Evolutionary conservation across 1,140 invertebrate genomes (phyloP).

Genomic region (Doryteuthis pealeii): DNA sequence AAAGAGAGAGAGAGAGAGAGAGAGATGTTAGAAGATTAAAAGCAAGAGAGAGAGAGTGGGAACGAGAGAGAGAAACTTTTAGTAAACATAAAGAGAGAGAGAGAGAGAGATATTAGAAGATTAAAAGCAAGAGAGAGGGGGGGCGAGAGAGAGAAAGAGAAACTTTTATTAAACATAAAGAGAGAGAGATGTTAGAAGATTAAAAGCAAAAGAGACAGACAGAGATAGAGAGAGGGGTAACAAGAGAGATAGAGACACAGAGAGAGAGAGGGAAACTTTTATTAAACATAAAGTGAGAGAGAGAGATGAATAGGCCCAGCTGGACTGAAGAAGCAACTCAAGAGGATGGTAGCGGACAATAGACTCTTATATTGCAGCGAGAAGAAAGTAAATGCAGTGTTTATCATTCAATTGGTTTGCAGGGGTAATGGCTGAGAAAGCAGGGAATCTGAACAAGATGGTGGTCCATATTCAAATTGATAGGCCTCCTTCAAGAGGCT

Average conservation of each 20-base stretch:
- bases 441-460: too few relatives aligned
- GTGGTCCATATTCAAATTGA: too few relatives aligned
- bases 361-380: too few relatives aligned
- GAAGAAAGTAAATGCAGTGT: too few relatives aligned
- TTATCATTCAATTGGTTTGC: too few relatives aligned
- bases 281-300: background rate
- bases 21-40: background rate
- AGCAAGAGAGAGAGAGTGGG: background rate
- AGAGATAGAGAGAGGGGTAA: background rate
- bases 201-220: background rate
- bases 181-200: background rate
- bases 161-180: background rate
- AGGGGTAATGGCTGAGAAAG: too few relatives aligned
- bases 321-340: too few relatives aligned
- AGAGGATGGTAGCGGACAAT: too few relatives aligned
- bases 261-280: background rate
- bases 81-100: too few relatives aligned
- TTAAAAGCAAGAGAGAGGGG: background rate
- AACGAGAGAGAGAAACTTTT: background rate
- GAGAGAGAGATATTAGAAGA: background rate
- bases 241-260: background rate
- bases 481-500: too few relatives aligned
- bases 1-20: background rate
- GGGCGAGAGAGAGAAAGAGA: background rate
- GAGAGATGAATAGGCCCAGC: background rate